These are phyloP conservation scores for Melanotaenia boesemani DNA, from an alignment of 2,797 vertebrate species.

Conservation along the genomic window DNA sequence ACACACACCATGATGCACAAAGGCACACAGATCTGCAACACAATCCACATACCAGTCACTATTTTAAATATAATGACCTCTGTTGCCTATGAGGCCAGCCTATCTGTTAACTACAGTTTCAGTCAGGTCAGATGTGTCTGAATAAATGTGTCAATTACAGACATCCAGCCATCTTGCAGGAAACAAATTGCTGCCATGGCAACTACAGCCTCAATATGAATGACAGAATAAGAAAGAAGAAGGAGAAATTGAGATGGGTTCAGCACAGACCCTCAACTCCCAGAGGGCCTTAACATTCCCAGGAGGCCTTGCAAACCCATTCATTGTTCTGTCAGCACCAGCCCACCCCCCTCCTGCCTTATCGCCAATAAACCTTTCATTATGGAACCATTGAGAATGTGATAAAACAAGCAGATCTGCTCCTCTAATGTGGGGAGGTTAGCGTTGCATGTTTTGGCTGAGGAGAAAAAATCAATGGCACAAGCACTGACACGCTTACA, in stretches of 20 bases:
- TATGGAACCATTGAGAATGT: conserved; percentile 81
- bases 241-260: conserved; percentile 73
- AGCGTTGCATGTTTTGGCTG: conserved; percentile 17
- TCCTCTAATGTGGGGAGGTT: conserved; percentile 32
- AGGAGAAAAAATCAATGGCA: conserved; percentile 51
- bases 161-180: conserved; percentile 50
- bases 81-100: background rate
- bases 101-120: conserved; percentile 28
- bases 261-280: conserved; percentile 66
- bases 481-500: conserved; percentile 31
- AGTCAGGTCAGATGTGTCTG: conserved; percentile 40
- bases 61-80: conserved; percentile 33
- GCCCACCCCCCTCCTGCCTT: conserved; percentile 51
- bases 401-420: conserved; percentile 81
- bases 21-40: conserved; percentile 22
- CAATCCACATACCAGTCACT: conserved; percentile 30
- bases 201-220: conserved; percentile 74
- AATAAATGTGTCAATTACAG: conserved; percentile 57
- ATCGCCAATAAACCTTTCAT: conserved; percentile 81
- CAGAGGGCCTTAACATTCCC: conserved; percentile 72
- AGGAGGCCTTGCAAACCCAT: conserved; percentile 65
- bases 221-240: conserved; percentile 43
- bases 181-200: conserved; percentile 77
- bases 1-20: conserved; percentile 52
- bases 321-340: conserved; percentile 68